Base-by-base conservation (phyloP, 2,113 vertebrate genomes). In the Sakesphorus luctuosus region DNA sequence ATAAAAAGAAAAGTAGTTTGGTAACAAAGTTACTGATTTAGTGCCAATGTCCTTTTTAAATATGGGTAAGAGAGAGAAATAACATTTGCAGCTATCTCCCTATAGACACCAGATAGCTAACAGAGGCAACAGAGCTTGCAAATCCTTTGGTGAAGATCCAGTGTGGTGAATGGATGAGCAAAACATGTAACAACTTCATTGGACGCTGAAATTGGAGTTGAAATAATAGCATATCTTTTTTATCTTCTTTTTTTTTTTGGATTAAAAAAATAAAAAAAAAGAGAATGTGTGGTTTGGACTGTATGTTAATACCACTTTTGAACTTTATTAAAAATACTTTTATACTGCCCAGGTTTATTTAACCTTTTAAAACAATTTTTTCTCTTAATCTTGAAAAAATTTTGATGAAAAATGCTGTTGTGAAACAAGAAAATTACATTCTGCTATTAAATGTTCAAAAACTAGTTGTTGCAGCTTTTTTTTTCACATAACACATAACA, bases 71-170 rank as follows among this genome's bases (percentile, higher is more conserved):
- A 91, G 50, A 67, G 46, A 88, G 33, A 89, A 82, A 82, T 46
- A 76, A 25, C 71, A 61, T 86, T 73, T 85, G 63, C 43, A 68
- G 36, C 47, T 43, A 10, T 65, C 33, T 80, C 31, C 33, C 63
- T 68, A 29, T 31, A 79, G 72, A 86, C 63, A 75, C 33, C 61
- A 90, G 87, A 62, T 69, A 84, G 84, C 78, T 58, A 46, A 78
- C 21, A 68, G 56, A 92, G 47, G 49, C 33, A 88, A 79, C 33
- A 78, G 76, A 87, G 43, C 66, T 81, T 93, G 65, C 21, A 91
- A 87, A 78, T 62, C 73, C 55, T 81, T 81, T 96, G 89, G 72
- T 65, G 79, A 65, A 56, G 28, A 93, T 85, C 83, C 58, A 83
- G 28, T 19, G 6, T 66, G 18, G 36, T 80, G 36, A 86, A 90